Conservation (phyloP, 2,113 vertebrate species). For the Cryptomyrus ogoouensis region DNA sequence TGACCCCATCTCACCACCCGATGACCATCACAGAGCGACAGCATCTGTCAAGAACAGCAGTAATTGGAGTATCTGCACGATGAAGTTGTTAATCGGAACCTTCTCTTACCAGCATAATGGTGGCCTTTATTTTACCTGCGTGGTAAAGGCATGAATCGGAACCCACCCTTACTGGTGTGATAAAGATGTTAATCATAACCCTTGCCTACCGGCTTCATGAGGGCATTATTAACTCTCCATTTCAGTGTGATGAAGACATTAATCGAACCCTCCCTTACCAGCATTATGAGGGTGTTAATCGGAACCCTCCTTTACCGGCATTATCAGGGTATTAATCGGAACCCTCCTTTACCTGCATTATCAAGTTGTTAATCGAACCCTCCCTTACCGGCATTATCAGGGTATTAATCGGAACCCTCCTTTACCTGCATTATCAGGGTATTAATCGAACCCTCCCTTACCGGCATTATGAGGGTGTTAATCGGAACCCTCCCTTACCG, state of each 20-base stretch:
- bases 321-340: too few species aligned
- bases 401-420: too few species aligned
- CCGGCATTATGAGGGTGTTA: too few species aligned
- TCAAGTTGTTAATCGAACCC: not conserved
- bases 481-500: not conserved
- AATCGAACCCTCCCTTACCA: not conserved
- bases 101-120: not conserved
- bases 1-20: not conserved
- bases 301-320: too few species aligned
- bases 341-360: constrained; percentile 39
- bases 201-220: not conserved
- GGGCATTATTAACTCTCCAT: not conserved
- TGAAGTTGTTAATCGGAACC: not conserved
- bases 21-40: not conserved
- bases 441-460: not conserved
- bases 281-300: not conserved
- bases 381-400: constrained; percentile 34
- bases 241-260: too few species aligned
- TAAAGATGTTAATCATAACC: not conserved
- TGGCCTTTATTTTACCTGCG: constrained; percentile 59
- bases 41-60: not conserved
- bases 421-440: too few species aligned
- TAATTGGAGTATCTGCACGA: not conserved
- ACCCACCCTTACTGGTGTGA: not conserved
- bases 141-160: constrained; percentile 36